Evolutionary conservation across 2,888 invertebrate genomes (phyloP), one percentile per base, ranked within the genome.

Genomic region (Lomographa bimaculata): DNA sequence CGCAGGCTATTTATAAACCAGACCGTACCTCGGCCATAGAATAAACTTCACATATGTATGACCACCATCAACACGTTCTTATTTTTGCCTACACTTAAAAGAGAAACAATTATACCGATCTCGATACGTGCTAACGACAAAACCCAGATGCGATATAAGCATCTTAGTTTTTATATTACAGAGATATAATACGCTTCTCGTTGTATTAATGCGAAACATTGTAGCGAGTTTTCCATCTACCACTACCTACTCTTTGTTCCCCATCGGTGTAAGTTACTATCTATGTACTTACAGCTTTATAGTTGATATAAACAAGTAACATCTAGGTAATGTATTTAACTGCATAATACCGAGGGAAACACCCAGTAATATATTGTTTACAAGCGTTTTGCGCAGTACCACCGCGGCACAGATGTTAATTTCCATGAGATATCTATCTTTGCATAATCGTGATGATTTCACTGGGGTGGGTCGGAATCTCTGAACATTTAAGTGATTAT

Each of bases 1-100:
- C 76, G 75, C 70, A 36, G 67, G 83, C 83, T 87, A 85, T 86
- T 86, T 83, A 80, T 86, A 86, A 84, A 83, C 76, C 78, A 72
- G 76, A 74, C 74, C 71, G 74, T 71, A 78, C 77, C 64, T 60
- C 63, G 58, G 55, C 63, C 77, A 78, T 68, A 78, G 74, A 79
- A 58, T 69, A 75, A 68, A 60, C 53, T 64, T 59, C 57, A 59
- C 58, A 51, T 52, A 50, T 47, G 43, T 52, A 50, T 47, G 43
- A 52, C 59, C 54, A 38, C 35, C 32, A 43, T 43, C 32, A 36
- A 43, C 29, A 29, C 29, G 40, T 19, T 33, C 33, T 40, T 35
- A 28, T 42, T 41, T 37, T 33, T 25, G 36, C 36, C 36, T 26
- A 36, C 26, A 34, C 28, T 39, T n/a, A 32, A 34, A 33, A 33